Base-by-base conservation (phyloP, 2,113 vertebrate species). In the Numenius arquata region DNA sequence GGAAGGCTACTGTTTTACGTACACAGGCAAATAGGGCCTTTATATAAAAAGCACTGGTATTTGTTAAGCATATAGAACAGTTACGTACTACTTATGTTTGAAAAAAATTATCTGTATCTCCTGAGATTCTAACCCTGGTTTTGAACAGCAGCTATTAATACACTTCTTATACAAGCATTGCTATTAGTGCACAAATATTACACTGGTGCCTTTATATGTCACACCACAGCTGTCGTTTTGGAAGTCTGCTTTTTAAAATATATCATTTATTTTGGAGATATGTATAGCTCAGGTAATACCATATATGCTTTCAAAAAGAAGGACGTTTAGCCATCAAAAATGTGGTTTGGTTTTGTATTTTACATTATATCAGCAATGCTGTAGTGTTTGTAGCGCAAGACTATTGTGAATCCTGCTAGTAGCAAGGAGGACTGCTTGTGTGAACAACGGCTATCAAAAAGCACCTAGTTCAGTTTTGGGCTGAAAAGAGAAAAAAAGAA, bases 11-110 rank as follows among this genome's bases (percentile, higher is more conserved):
- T 36, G 45, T 52, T 89, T 73, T 25, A 47, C 41, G 21, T 19
- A 67, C 32, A 29, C 3, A 40, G 19, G 11, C 6, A 34, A 52
- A 53, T 2, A 78, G 2, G 9, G 15, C 2, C 20, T 53, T 56
- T 45, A 36, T 12, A 8, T 38, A 91, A 56, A 71, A 82, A 40
- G 3, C 3, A 9, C 1, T 25, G 27, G 21, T 41, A 53, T 73
- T 34, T 47, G 34, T 34, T 26, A 72, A 40, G 29, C 5, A 17
- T 8, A 26, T 26, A 15, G 41, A 53, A 26, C 56, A 34, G 36
- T 20, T 41, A 36, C 2, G 1, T 7, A 58, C 21, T n/a, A 50
- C 5, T 77, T 59, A 11, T 0, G 0, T 12, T 8, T 65, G 38
- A 65, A 67, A 76, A 76, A 79, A 63, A 9, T 20, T 45, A 92